Evolutionary conservation across 2,888 invertebrate species (phyloP).

Genomic region (Drosophila aldrichi): DNA sequence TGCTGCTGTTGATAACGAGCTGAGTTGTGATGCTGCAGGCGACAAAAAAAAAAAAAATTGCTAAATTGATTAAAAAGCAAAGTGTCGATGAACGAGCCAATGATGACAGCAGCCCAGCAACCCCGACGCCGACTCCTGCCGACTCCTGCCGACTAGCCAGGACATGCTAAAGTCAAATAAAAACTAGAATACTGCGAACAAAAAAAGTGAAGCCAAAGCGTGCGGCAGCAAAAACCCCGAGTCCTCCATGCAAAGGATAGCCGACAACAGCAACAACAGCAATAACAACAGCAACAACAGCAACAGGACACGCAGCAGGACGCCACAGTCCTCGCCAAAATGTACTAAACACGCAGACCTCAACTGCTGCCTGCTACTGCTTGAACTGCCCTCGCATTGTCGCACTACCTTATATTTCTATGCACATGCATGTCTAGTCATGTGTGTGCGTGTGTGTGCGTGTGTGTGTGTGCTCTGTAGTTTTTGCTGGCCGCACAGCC

Average conservation of each 20-base stretch:
- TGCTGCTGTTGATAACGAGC: slow-evolving; percentile 48
- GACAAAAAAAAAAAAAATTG: no score
- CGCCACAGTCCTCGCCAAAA: slow-evolving; percentile 15
- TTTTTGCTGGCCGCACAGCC: slow-evolving; percentile 56
- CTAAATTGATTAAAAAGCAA: slow-evolving; percentile 83
- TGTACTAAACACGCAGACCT: slow-evolving; percentile 15
- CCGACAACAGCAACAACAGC: slow-evolving; percentile 6
- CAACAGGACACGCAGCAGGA: slow-evolving; percentile 18
- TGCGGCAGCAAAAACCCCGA: slow-evolving; percentile 23
- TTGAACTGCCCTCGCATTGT: slow-evolving; percentile 24
- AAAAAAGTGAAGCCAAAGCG: not conserved
- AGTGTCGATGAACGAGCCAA: slow-evolving; percentile 81
- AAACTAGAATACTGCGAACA: not conserved
- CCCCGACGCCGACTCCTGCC: slow-evolving; percentile 6
- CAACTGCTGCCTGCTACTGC: not conserved
- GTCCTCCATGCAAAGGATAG: slow-evolving; percentile 38
- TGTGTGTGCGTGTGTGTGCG: slow-evolving; percentile 27
- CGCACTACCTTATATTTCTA: slow-evolving; percentile 26
- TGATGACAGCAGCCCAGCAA: slow-evolving; percentile 69
- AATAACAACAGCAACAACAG: not conserved
- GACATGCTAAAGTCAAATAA: slow-evolving; percentile 54
- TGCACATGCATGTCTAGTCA: slow-evolving; percentile 32
- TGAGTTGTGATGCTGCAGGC: slow-evolving; percentile 41
- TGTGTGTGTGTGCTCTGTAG: slow-evolving; percentile 31
- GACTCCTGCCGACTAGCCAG: slow-evolving; percentile 24